phyloP scores from a whole-genome alignment of 1,140 invertebrate genomes.

The Propsilocerus akamusi region DNA sequence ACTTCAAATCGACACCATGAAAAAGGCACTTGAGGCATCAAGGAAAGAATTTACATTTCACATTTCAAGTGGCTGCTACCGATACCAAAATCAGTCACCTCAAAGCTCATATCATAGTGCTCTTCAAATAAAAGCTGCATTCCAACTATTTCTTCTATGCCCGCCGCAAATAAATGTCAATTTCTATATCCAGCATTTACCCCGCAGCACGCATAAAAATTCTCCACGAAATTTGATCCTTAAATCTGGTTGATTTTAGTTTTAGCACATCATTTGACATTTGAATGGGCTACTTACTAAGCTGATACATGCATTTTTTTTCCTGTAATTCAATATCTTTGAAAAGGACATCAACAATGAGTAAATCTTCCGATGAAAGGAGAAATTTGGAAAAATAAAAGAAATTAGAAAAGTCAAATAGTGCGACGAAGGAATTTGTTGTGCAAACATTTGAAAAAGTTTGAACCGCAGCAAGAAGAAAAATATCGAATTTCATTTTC shows the following conservation, averaged over 20 bases:
- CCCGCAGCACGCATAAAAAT: background rate
- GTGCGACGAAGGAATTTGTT: slow-evolving; percentile 1
- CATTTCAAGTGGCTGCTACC: slow-evolving; percentile 1
- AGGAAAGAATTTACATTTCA: background rate
- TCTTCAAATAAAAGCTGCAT: too few relatives aligned
- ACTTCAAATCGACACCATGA: too few relatives aligned
- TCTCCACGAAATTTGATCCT: background rate
- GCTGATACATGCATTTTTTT: background rate
- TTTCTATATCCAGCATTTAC: too few relatives aligned
- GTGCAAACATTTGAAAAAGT: background rate
- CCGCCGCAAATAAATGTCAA: background rate
- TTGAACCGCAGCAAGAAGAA: background rate
- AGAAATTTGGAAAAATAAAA: background rate
- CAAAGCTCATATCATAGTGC: too few relatives aligned
- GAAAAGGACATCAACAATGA: background rate
- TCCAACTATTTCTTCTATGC: background rate
- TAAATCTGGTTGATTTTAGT: background rate
- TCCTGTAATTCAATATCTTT: background rate
- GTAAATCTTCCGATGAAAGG: background rate
- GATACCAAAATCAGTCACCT: too few relatives aligned
- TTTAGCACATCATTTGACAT: background rate
- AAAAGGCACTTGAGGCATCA: too few relatives aligned
- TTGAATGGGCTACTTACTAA: background rate
- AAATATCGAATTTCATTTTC: slow-evolving; percentile 1
- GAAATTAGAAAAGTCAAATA: too few relatives aligned